Evolutionary conservation across 2,797 vertebrate genomes (phyloP).

Genomic region (Poecilia picta): DNA sequence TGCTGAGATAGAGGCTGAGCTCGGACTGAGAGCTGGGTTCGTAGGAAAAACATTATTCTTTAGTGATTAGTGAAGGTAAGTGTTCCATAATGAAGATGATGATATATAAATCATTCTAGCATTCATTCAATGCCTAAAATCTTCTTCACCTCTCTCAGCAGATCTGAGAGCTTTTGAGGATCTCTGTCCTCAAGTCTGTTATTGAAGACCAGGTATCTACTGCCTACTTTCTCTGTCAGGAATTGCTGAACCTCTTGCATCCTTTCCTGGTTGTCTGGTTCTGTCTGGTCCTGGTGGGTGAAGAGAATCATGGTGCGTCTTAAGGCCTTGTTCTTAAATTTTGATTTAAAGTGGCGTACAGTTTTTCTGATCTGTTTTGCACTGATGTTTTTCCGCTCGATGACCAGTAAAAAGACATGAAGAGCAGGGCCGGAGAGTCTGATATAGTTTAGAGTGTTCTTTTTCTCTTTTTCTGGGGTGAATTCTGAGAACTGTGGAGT

Average conservation of each 20-base stretch:
- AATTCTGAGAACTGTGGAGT: constrained; percentile 47
- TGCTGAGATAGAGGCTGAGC: not conserved
- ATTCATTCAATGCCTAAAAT: constrained; percentile 7
- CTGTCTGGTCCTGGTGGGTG: not conserved
- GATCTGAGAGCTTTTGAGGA: constrained; percentile 21
- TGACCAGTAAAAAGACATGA: constrained; percentile 57
- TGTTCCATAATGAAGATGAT: not conserved
- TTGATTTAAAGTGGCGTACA: constrained; percentile 14
- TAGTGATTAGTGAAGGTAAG: not conserved
- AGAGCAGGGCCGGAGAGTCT: constrained; percentile 46
- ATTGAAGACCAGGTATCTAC: constrained; percentile 43
- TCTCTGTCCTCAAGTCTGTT: not conserved
- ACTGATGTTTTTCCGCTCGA: constrained; percentile 18
- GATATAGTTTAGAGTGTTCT: constrained; percentile 38
- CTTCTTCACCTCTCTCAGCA: constrained; percentile 40
- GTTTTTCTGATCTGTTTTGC: not conserved
- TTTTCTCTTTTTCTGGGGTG: not conserved
- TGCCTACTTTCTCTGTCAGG: not conserved
- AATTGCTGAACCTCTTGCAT: not conserved
- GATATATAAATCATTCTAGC: not conserved
- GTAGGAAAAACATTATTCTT: not conserved
- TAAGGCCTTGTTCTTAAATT: constrained; percentile 42
- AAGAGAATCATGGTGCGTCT: constrained; percentile 53
- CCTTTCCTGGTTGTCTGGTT: not conserved
- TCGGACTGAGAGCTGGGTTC: not conserved